Evolutionary conservation across 2,113 vertebrate species (phyloP).

Genomic region (Takifugu bimaculatus): DNA sequence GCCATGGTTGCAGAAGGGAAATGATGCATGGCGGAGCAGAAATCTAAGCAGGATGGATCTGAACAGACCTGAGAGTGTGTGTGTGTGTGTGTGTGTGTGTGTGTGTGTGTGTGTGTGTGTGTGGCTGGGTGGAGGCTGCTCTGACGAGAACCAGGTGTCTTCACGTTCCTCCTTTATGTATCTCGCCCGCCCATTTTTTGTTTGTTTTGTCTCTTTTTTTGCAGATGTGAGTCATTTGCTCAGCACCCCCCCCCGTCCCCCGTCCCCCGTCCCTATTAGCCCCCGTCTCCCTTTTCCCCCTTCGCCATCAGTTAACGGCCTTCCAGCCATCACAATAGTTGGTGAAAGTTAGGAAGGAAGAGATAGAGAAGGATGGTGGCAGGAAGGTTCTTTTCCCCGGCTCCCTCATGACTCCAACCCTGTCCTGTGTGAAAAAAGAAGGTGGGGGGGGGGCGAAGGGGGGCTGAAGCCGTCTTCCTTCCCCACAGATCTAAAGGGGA

Average conservation of each 20-base stretch:
- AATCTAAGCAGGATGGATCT: constrained; percentile 70
- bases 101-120: constrained; percentile 41
- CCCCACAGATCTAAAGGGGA: constrained; percentile 40
- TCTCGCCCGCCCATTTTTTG: constrained; percentile 9
- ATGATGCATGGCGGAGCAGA: constrained; percentile 66
- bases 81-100: constrained; percentile 31
- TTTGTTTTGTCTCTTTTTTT: constrained; percentile 14
- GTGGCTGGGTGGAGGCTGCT: constrained; percentile 45
- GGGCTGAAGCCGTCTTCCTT: constrained; percentile 37
- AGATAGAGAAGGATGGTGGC: constrained; percentile 27
- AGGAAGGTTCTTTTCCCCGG: constrained; percentile 48
- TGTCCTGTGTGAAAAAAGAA: constrained; percentile 33
- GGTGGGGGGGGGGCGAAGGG: constrained; percentile 49
- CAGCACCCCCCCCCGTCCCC: constrained; percentile 20
- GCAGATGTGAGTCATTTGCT: not conserved
- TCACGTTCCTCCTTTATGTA: constrained; percentile 43
- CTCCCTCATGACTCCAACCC: constrained; percentile 12
- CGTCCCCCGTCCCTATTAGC: constrained; percentile 18
- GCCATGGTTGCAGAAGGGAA: constrained; percentile 60
- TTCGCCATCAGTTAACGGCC: constrained; percentile 44
- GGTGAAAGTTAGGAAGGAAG: constrained; percentile 17
- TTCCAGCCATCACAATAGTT: constrained; percentile 22
- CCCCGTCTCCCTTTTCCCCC: constrained; percentile 24
- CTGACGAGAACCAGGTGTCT: constrained; percentile 71
- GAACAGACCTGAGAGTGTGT: constrained; percentile 58